Conservation (phyloP, 2,797 vertebrate genomes). For the Hapalemur alaotrensis region DNA sequence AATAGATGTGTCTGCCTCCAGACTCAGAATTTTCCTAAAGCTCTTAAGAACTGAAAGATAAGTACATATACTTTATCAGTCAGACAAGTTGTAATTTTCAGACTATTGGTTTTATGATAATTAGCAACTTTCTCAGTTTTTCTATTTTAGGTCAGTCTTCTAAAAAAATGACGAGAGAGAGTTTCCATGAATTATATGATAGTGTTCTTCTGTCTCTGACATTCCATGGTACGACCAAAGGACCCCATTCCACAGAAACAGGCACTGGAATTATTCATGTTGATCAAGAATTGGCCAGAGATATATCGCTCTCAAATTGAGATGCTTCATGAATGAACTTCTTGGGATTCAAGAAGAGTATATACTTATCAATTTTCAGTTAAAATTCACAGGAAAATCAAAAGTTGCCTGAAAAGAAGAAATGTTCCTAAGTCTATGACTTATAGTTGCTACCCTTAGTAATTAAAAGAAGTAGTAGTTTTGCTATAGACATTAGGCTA, state of each 20-base stretch:
- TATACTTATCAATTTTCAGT: neutral
- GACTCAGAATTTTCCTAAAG: neutral
- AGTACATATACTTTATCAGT: slow-evolving; percentile 2
- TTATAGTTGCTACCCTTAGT: neutral
- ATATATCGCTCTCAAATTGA: neutral
- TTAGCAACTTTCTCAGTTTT: slow-evolving; percentile 20
- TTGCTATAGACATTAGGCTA: neutral
- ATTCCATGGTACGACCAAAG: neutral
- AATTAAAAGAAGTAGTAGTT: neutral
- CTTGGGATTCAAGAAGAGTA: neutral
- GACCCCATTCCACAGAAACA: neutral
- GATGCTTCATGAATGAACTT: neutral
- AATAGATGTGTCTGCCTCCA: slow-evolving; percentile 19
- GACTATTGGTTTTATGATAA: neutral
- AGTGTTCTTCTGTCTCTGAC: neutral
- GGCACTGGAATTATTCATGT: neutral
- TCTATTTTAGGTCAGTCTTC: neutral
- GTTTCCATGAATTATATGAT: neutral
- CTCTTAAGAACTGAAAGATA: neutral
- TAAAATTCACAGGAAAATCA: neutral
- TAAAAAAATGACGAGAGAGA: neutral
- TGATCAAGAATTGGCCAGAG: neutral
- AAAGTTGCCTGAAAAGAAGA: neutral
- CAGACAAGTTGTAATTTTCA: neutral
- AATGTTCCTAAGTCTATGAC: neutral